These are phyloP conservation scores for Sylvia atricapilla DNA, from an alignment of 2,113 vertebrate species.

Conservation along the genomic window DNA sequence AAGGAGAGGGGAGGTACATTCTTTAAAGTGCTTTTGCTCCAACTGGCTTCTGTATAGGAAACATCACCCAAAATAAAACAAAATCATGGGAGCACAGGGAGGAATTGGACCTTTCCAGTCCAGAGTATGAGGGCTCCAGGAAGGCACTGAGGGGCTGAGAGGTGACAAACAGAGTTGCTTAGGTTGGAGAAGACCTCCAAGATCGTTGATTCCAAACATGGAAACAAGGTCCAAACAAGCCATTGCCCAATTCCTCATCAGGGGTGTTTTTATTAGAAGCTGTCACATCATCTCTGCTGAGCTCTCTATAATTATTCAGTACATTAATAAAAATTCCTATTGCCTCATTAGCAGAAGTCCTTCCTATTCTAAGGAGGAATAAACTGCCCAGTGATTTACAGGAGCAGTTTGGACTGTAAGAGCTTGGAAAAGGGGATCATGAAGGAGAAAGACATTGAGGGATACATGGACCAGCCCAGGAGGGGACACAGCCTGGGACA, in stretches of 20 bases:
- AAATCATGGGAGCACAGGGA: background rate
- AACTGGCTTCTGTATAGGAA: background rate
- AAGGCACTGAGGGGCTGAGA: background rate
- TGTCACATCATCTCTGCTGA: background rate
- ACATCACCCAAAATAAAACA: background rate
- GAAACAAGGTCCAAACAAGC: background rate
- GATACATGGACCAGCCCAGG: background rate
- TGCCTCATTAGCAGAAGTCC: background rate
- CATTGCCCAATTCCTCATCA: background rate
- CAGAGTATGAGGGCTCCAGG: accelerated
- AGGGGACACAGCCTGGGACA: accelerated
- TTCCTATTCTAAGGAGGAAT: background rate
- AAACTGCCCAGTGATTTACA: background rate
- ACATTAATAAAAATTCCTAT: background rate
- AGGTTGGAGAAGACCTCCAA: background rate
- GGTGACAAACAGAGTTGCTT: background rate
- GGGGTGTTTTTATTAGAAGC: background rate
- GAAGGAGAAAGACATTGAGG: background rate
- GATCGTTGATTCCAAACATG: background rate
- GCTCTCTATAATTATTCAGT: background rate
- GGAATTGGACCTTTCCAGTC: background rate
- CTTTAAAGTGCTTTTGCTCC: background rate
- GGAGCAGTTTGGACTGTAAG: background rate
- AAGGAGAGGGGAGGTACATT: background rate
- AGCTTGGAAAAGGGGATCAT: background rate